Percentiles rank a stretch among this genome's conserved stretches.
Evolutionary conservation across 2,113 vertebrate genomes (phyloP).

Genomic region (Chaenocephalus aceratus): DNA sequence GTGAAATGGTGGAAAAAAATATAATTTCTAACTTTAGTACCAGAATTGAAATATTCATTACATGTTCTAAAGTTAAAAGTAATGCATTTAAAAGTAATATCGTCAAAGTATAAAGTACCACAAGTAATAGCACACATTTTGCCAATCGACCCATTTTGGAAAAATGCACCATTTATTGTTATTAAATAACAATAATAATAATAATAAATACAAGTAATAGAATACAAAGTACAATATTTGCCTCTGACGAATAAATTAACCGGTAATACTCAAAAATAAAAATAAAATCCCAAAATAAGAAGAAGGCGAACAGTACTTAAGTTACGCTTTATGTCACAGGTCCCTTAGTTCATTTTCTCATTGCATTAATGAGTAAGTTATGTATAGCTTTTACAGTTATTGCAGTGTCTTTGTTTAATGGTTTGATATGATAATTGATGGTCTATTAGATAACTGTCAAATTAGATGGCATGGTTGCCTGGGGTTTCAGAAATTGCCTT

Average conservation of each 20-base stretch:
- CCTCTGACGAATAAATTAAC: neutral
- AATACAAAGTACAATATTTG: neutral
- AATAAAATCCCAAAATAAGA: neutral
- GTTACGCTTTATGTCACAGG: neutral
- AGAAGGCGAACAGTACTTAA: neutral
- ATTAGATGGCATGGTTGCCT: too few relatives aligned
- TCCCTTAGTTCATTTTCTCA: neutral
- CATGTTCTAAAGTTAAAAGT: neutral
- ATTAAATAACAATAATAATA: neutral
- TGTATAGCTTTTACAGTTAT: too few relatives aligned
- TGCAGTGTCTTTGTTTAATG: too few relatives aligned
- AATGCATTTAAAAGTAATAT: neutral
- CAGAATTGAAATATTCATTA: neutral
- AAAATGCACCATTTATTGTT: neutral
- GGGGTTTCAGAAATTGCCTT: neutral
- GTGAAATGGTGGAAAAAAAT: too few relatives aligned
- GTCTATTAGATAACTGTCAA: too few relatives aligned
- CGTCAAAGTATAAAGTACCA: neutral
- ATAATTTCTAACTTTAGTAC: too few relatives aligned
- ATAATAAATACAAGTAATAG: neutral
- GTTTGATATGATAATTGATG: too few relatives aligned
- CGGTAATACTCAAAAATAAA: too few relatives aligned
- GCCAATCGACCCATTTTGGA: neutral
- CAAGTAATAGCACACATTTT: neutral
- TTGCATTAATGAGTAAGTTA: too few relatives aligned